Percentiles rank a stretch among this genome's conserved stretches.
These are phyloP conservation scores for Incurvaria masculella DNA, from an alignment of 2,888 invertebrate species.

Conservation along the genomic window DNA sequence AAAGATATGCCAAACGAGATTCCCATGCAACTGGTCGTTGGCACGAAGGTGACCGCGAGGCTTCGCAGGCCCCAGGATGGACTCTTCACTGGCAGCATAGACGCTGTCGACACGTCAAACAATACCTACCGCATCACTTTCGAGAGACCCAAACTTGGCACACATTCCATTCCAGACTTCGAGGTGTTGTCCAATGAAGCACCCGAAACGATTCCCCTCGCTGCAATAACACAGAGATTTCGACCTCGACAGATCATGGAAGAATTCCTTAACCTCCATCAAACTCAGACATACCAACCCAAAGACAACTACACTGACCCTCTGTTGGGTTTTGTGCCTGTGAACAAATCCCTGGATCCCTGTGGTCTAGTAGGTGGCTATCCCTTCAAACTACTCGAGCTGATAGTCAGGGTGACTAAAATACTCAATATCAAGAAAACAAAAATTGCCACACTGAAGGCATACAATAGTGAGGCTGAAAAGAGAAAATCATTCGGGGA, in stretches of 20 bases:
- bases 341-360: slow-evolving; percentile 39
- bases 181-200: slow-evolving; percentile 93
- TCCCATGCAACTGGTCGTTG: slow-evolving; percentile 91
- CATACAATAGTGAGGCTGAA: slow-evolving; percentile 90
- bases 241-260: slow-evolving; percentile 65
- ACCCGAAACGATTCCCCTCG: slow-evolving; percentile 85
- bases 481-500: slow-evolving; percentile 78
- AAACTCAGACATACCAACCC: slow-evolving; percentile 31
- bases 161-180: slow-evolving; percentile 94
- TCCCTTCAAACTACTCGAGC: slow-evolving; percentile 79
- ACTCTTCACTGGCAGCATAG: slow-evolving; percentile 88
- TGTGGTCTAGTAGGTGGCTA: slow-evolving; percentile 69
- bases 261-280: slow-evolving; percentile 48
- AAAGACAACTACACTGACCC: slow-evolving; percentile 64
- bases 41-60: slow-evolving; percentile 90
- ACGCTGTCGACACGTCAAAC: slow-evolving; percentile 93
- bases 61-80: slow-evolving; percentile 93
- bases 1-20: slow-evolving; percentile 94
- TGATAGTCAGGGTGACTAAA: slow-evolving; percentile 84
- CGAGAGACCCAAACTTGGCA: slow-evolving; percentile 87
- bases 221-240: slow-evolving; percentile 78
- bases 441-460: slow-evolving; percentile 75
- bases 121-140: slow-evolving; percentile 94
- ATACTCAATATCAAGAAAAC: slow-evolving; percentile 78
- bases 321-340: slow-evolving; percentile 56